Percentiles rank a stretch among this genome's conserved stretches.
Conservation (phyloP, 2,797 vertebrate genomes). For the Pantherophis alleghaniensis region DNA sequence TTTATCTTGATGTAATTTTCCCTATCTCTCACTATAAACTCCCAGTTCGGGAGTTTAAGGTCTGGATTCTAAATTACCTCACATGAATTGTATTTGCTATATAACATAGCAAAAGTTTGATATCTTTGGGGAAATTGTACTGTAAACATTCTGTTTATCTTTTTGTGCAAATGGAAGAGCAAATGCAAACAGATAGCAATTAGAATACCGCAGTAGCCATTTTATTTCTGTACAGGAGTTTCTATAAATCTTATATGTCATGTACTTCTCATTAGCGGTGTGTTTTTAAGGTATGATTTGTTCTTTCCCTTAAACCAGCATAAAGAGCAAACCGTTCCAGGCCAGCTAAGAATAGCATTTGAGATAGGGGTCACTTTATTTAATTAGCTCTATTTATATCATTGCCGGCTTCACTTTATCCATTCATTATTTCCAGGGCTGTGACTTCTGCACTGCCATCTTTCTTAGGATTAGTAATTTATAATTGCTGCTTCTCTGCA, state of each 20-base stretch:
- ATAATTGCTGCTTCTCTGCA: background rate
- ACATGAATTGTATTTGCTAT: background rate
- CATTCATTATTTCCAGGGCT: background rate
- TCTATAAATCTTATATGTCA: slow-evolving; percentile 1
- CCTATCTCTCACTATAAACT: background rate
- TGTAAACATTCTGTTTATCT: background rate
- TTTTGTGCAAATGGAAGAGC: background rate
- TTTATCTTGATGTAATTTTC: background rate
- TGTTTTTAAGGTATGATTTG: background rate
- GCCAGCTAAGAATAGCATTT: background rate
- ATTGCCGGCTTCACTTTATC: background rate
- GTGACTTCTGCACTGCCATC: background rate
- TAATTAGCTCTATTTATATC: background rate
- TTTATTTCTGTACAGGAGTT: background rate
- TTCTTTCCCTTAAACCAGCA: background rate
- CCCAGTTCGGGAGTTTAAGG: background rate
- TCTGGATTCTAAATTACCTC: background rate
- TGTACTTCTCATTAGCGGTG: background rate
- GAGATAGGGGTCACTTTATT: background rate
- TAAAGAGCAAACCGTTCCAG: background rate
- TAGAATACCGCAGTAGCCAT: slow-evolving; percentile 25
- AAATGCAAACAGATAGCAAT: background rate
- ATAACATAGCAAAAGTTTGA: slow-evolving; percentile 6
- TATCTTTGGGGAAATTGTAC: slow-evolving; percentile 16
- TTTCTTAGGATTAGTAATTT: background rate